These are phyloP conservation scores for Apogon hyalosoma DNA, from an alignment of 2,797 vertebrate genomes.

Conservation along the genomic window DNA sequence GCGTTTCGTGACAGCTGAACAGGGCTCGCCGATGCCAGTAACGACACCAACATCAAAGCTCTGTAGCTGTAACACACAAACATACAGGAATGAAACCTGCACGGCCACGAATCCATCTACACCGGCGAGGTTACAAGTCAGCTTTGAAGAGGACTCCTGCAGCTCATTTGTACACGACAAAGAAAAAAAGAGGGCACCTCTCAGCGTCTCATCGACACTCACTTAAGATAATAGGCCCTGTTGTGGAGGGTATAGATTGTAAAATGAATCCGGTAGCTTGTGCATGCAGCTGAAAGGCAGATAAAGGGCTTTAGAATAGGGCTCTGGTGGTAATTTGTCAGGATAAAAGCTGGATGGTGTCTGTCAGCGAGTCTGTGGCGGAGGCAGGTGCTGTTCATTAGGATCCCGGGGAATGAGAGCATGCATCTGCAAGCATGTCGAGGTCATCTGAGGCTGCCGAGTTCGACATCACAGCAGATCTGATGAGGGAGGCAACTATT, in stretches of 20 bases:
- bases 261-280: slow-evolving; percentile 30
- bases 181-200: slow-evolving; percentile 16
- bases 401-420: slow-evolving; percentile 6
- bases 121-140: slow-evolving; percentile 21
- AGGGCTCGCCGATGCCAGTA: slow-evolving; percentile 25
- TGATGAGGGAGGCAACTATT: neutral
- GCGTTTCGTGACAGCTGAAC: slow-evolving; percentile 38
- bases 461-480: neutral
- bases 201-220: slow-evolving; percentile 49
- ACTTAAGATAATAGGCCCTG: slow-evolving; percentile 61
- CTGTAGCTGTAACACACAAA: slow-evolving; percentile 10
- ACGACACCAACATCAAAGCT: slow-evolving; percentile 43
- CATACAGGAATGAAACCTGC: slow-evolving; percentile 10
- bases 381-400: slow-evolving; percentile 48
- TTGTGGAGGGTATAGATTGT: slow-evolving; percentile 42
- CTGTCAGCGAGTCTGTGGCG: slow-evolving; percentile 5
- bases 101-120: slow-evolving; percentile 24
- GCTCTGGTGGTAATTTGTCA: slow-evolving; percentile 58
- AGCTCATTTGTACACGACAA: slow-evolving; percentile 40
- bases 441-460: slow-evolving; percentile 27
- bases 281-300: slow-evolving; percentile 30
- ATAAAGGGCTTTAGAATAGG: slow-evolving; percentile 51
- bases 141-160: slow-evolving; percentile 14
- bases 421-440: neutral
- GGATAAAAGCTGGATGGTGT: slow-evolving; percentile 55